phyloP scores from a whole-genome alignment of 2,113 vertebrate genomes.

The Gavialis gangeticus region DNA sequence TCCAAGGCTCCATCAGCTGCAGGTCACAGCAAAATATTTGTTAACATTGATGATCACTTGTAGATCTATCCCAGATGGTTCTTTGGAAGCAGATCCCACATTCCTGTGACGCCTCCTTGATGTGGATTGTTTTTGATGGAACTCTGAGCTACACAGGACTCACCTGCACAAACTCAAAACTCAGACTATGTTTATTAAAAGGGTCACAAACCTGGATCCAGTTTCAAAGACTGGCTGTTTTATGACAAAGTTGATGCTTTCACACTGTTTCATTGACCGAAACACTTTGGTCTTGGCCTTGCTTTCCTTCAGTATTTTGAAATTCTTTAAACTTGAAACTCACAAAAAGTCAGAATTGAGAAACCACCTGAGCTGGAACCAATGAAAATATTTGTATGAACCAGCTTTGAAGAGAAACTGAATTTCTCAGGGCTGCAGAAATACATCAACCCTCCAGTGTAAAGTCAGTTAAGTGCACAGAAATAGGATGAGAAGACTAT shows the following conservation, averaged over 20 bases:
- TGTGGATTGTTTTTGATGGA: not conserved
- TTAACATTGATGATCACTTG: slow-evolving; percentile 30
- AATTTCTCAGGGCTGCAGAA: not conserved
- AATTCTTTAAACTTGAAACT: slow-evolving; percentile 15
- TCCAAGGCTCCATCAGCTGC: slow-evolving; percentile 49
- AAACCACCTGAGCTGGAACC: not conserved
- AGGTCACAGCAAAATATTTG: slow-evolving; percentile 4
- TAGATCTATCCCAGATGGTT: slow-evolving; percentile 55
- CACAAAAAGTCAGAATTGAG: not conserved
- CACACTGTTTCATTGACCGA: not conserved
- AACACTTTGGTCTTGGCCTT: not conserved
- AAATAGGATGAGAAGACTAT: not conserved
- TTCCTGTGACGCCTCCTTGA: slow-evolving; percentile 12
- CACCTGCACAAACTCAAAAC: slow-evolving; percentile 14
- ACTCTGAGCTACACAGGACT: slow-evolving; percentile 1
- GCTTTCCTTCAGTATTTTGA: slow-evolving; percentile 1
- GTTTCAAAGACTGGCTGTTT: slow-evolving; percentile 11
- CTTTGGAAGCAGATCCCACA: slow-evolving; percentile 27
- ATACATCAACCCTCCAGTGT: not conserved
- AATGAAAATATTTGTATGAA: not conserved
- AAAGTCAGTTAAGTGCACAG: not conserved
- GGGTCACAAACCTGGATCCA: not conserved
- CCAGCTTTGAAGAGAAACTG: not conserved
- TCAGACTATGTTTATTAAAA: slow-evolving; percentile 13
- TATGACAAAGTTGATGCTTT: slow-evolving; percentile 2